phyloP scores from a whole-genome alignment of 2,113 vertebrate genomes.

The Mandrillus leucophaeus region DNA sequence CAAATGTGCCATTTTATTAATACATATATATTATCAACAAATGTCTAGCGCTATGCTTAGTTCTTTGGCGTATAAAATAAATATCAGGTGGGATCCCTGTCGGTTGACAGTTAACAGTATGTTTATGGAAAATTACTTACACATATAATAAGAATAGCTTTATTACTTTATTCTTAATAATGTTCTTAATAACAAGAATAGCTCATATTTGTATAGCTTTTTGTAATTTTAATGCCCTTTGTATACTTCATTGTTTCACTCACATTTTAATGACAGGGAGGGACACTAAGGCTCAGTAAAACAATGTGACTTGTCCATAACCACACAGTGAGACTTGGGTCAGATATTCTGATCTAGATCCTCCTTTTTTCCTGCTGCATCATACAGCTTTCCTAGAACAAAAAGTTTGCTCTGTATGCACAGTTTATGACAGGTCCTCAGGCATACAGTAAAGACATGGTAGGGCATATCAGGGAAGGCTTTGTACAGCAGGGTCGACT shows the following conservation, averaged over 20 bases:
- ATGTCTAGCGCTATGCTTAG: neutral
- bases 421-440: neutral
- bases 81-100: neutral
- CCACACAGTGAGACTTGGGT: neutral
- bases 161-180: too few species aligned
- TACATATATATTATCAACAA: neutral
- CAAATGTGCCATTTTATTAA: conserved; percentile 10
- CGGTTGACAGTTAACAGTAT: neutral
- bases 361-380: neutral
- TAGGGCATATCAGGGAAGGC: neutral
- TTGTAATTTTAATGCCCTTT: neutral
- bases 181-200: neutral
- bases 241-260: neutral
- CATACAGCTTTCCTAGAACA: conserved; percentile 9
- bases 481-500: neutral
- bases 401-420: neutral
- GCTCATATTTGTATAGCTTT: neutral
- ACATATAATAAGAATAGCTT: neutral
- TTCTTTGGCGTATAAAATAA: neutral
- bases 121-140: neutral
- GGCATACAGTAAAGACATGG: too few species aligned
- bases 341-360: neutral
- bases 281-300: neutral
- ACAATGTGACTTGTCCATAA: neutral
- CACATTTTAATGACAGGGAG: neutral